Base-by-base conservation (phyloP, 1,140 invertebrate genomes). In the Musca vetustissima region DNA sequence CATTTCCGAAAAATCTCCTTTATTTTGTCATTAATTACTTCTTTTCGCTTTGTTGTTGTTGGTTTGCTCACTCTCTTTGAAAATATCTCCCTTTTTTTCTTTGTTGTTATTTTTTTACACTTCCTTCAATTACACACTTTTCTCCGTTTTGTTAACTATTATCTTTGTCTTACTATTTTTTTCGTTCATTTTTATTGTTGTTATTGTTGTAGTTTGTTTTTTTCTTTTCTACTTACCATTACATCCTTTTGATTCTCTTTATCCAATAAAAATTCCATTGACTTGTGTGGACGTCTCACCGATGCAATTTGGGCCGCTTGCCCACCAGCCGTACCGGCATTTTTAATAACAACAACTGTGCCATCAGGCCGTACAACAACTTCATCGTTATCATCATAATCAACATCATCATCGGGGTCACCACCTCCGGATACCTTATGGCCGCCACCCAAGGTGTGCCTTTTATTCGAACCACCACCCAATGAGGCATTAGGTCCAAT, bases 241-340 rank as follows among this genome's bases (percentile, higher is more conserved):
- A 89, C 87, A 72, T 89, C 88, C 74, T 88, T 89, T 77, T 92
- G 87, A 84, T 94, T 95, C 76, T 94, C 92, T 84, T 93, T 94
- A 84, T 95, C 93, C 77, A 96, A 88, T 75, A 96, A 88, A 85
- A 94, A 95, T 87, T 96, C 93, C 93, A 96, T 95, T 84, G 92
- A 93, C 85, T 94, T 94, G 86, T 92, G 91, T 69, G 93, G 89
- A 72, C 92, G 83, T 69, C 83, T 81, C 72, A 87, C 71, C 49
- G 76, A 76, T 32, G 74, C 73, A 61, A 75, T 76, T 70, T 77
- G 74, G 25, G 64, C 69, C 28, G 70, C 66, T 22, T 70, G 74
- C 49, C 74, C 57, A 15, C 15, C 19, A 6, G 49, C 19, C 13
- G 49, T 24, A 11, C 64, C 66, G 61, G 64, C 69, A 59, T 57